phyloP scores from a whole-genome alignment of 2,113 vertebrate species.

The Catharus fuscescens region DNA sequence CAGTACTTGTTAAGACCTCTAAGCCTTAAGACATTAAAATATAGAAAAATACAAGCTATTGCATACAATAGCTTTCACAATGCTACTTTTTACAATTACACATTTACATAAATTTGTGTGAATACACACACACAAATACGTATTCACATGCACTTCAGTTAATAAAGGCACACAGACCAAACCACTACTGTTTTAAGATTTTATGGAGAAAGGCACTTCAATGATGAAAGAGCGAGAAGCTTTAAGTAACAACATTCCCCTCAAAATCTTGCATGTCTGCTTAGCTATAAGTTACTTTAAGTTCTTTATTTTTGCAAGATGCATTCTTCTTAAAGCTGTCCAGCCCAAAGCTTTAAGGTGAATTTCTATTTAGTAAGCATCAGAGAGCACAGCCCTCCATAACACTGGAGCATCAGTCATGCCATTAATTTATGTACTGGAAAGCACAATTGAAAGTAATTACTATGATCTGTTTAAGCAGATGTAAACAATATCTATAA shows the following conservation, averaged over 20 bases:
- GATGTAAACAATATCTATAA: not conserved
- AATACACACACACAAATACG: not conserved
- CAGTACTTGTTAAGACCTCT: not conserved
- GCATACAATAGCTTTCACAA: not conserved
- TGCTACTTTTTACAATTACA: not conserved
- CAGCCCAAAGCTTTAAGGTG: not conserved
- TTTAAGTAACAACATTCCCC: not conserved
- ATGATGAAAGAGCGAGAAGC: not conserved
- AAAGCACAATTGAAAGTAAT: not conserved
- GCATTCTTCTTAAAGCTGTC: not conserved
- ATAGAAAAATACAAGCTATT: not conserved
- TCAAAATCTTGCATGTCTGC: not conserved
- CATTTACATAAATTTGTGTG: not conserved
- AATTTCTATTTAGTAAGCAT: not conserved
- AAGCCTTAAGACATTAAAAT: not conserved
- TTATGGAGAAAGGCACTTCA: not conserved
- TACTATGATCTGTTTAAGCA: not conserved
- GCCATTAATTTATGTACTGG: not conserved
- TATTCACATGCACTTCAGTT: not conserved
- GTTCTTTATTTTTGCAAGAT: not conserved
- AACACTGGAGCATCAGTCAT: not conserved
- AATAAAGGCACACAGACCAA: not conserved
- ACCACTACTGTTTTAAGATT: not conserved
- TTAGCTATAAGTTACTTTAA: not conserved
- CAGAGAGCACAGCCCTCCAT: not conserved